phyloP scores from a whole-genome alignment of 2,113 vertebrate genomes.

The Podilymbus podiceps region DNA sequence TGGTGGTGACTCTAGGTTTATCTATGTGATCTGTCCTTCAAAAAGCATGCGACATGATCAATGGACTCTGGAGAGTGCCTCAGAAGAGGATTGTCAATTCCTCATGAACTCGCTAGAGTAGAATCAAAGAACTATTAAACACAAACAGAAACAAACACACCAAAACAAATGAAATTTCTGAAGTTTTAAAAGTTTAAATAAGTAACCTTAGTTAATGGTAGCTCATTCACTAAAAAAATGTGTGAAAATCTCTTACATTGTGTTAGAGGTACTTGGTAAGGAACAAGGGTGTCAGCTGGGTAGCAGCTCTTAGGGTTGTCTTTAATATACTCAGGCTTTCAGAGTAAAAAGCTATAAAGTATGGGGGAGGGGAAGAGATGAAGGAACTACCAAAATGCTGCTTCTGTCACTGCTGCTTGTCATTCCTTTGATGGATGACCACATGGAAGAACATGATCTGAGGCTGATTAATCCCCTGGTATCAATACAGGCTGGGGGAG shows the following conservation, averaged over 20 bases:
- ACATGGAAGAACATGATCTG: neutral
- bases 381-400: neutral
- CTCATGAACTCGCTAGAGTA: neutral
- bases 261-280: neutral
- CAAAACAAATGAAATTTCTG: neutral
- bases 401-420: neutral
- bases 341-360: neutral
- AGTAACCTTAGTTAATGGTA: neutral
- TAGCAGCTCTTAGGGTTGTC: neutral
- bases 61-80: neutral
- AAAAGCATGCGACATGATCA: neutral
- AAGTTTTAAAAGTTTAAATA: neutral
- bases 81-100: neutral
- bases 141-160: neutral
- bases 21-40: neutral
- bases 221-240: neutral
- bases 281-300: neutral
- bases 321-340: neutral
- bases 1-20: neutral
- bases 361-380: neutral
- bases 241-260: neutral
- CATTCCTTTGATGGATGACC: neutral
- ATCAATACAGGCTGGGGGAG: too few relatives aligned
- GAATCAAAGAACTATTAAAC: neutral
- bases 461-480: neutral